Evolutionary conservation across 2,113 vertebrate species (phyloP).

Genomic region (Notothenia rossii): DNA sequence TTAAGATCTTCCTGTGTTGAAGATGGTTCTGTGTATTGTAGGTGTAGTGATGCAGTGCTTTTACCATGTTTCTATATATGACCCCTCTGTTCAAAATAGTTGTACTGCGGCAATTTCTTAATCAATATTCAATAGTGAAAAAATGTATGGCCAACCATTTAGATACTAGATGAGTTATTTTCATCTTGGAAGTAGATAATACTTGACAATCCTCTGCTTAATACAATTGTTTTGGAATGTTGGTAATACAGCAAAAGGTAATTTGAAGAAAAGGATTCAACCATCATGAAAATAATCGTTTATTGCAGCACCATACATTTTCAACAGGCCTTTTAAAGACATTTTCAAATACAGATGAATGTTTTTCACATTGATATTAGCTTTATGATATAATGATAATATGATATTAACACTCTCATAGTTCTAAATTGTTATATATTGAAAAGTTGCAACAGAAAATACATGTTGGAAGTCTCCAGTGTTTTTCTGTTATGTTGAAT

Average conservation of each 20-base stretch:
- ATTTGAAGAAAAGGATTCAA: background rate
- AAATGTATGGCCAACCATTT: background rate
- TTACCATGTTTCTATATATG: background rate
- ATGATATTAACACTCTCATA: background rate
- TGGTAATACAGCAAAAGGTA: background rate
- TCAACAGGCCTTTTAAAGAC: background rate
- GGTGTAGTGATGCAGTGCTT: background rate
- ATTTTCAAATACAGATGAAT: background rate
- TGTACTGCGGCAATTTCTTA: background rate
- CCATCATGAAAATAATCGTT: background rate
- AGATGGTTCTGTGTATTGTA: background rate
- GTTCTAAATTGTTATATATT: background rate
- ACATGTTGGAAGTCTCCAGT: background rate
- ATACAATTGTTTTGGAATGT: background rate
- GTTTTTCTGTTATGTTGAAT: background rate
- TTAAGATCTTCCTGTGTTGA: background rate
- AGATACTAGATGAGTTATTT: background rate
- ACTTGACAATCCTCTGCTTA: background rate
- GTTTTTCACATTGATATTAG: background rate
- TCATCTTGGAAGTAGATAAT: background rate
- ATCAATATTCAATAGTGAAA: background rate
- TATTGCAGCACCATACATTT: no score
- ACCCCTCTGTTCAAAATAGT: background rate
- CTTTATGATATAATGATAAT: background rate
- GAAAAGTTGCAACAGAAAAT: background rate